Evolutionary conservation across 1,140 invertebrate genomes (phyloP).

Genomic region (Asobara japonica): DNA sequence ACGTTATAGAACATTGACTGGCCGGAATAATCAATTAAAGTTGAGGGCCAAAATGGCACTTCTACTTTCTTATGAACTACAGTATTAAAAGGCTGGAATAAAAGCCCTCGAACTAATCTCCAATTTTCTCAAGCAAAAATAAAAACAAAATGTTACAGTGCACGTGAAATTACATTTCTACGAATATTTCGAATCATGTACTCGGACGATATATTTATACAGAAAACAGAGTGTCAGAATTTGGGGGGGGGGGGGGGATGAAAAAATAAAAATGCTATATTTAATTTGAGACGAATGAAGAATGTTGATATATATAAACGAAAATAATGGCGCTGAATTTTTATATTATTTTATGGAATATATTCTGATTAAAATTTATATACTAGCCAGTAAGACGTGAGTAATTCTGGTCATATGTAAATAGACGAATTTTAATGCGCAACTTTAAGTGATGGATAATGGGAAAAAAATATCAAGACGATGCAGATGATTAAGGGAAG

Average conservation of each 20-base stretch:
- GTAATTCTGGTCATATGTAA: constrained; percentile 62
- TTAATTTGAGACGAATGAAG: constrained; percentile 55
- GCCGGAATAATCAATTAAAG: not conserved
- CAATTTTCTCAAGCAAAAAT: not conserved
- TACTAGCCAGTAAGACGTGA: constrained; percentile 54
- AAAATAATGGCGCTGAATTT: constrained; percentile 48
- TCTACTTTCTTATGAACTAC: not conserved
- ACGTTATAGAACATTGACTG: not conserved
- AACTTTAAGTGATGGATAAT: constrained; percentile 21
- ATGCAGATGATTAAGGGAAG: constrained; percentile 30
- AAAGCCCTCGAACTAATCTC: not conserved
- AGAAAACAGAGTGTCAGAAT: constrained; percentile 45
- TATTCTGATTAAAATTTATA: constrained; percentile 50
- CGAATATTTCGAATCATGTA: constrained; percentile 23
- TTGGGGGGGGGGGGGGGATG: too few species aligned
- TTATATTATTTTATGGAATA: constrained; percentile 43
- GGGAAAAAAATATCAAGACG: constrained; percentile 12
- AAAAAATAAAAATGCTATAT: constrained; percentile 35
- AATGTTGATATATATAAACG: constrained; percentile 39
- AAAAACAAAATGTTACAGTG: constrained; percentile 15
- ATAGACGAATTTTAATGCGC: constrained; percentile 42
- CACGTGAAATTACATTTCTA: too few species aligned
- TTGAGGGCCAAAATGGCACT: not conserved
- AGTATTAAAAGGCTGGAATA: constrained; percentile 1
- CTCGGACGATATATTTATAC: constrained; percentile 55